Evolutionary conservation across 2,113 vertebrate genomes (phyloP).

Genomic region (Chunga burmeisteri): DNA sequence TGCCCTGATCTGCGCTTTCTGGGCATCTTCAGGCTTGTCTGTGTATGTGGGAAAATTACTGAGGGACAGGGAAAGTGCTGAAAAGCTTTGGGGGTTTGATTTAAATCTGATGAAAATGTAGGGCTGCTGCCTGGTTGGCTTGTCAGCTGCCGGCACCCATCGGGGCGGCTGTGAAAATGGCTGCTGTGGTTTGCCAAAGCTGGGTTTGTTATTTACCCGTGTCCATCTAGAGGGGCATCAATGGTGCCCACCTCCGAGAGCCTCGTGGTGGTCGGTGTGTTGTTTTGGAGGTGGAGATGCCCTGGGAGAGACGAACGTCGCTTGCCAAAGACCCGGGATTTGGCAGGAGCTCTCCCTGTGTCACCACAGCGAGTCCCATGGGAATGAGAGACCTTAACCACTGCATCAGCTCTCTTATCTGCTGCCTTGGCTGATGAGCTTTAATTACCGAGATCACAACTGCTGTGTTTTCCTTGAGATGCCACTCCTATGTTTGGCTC

Average conservation of each 20-base stretch:
- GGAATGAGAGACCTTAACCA: neutral
- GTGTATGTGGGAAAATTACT: neutral
- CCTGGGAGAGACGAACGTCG: neutral
- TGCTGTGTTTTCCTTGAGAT: neutral
- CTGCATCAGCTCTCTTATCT: neutral
- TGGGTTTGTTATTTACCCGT: neutral
- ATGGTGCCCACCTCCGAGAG: neutral
- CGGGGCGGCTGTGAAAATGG: neutral
- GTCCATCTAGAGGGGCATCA: neutral
- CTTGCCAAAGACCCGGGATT: neutral
- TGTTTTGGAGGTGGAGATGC: neutral
- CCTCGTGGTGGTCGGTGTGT: neutral
- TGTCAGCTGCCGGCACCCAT: neutral
- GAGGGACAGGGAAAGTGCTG: neutral
- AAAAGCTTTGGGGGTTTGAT: neutral
- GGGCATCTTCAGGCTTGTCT: neutral
- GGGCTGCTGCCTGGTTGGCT: neutral
- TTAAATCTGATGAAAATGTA: neutral
- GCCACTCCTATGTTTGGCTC: neutral
- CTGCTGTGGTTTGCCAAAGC: neutral
- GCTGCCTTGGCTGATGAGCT: neutral
- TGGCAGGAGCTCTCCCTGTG: neutral
- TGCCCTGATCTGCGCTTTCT: neutral
- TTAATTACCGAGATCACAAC: neutral
- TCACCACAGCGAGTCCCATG: neutral